Evolutionary conservation across 2,888 invertebrate genomes (phyloP).

Genomic region (Desoria tigrina): DNA sequence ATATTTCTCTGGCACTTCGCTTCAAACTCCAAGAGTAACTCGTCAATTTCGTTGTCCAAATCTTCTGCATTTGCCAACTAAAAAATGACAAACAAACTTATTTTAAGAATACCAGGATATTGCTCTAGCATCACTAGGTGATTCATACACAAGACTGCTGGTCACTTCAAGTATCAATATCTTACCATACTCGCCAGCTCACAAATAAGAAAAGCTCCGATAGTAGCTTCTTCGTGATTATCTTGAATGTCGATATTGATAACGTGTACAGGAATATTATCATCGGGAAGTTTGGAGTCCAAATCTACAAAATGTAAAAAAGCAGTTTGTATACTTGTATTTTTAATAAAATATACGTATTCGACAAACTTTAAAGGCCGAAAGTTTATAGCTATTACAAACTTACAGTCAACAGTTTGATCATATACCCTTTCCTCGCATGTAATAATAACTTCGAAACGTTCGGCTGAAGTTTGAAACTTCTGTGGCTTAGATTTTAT

Average conservation of each 20-base stretch:
- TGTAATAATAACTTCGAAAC: conserved; percentile 93
- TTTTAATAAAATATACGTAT: no score
- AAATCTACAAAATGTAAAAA: conserved; percentile 57
- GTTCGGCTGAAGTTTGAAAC: conserved; percentile 84
- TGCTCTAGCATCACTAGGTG: background rate
- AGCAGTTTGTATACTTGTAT: background rate
- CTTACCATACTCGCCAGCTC: conserved; percentile 87
- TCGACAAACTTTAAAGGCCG: no score
- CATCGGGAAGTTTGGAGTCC: conserved; percentile 74
- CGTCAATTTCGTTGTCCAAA: conserved; percentile 96
- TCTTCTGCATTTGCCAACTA: conserved; percentile 83
- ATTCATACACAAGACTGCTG: no score
- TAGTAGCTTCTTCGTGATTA: conserved; percentile 98
- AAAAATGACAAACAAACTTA: no score
- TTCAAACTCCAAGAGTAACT: conserved; percentile 92
- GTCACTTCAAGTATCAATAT: no score
- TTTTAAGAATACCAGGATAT: background rate
- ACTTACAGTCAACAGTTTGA: conserved; percentile 86
- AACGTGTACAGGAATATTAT: conserved; percentile 89
- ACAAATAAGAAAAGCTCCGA: conserved; percentile 96
- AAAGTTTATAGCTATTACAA: background rate
- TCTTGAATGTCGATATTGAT: conserved; percentile 99
- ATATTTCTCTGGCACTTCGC: conserved; percentile 80
- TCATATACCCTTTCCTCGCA: conserved; percentile 99
- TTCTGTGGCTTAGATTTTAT: conserved; percentile 92